Conservation (phyloP, 64 coral and sea anemone species). For the Porites lutea region DNA sequence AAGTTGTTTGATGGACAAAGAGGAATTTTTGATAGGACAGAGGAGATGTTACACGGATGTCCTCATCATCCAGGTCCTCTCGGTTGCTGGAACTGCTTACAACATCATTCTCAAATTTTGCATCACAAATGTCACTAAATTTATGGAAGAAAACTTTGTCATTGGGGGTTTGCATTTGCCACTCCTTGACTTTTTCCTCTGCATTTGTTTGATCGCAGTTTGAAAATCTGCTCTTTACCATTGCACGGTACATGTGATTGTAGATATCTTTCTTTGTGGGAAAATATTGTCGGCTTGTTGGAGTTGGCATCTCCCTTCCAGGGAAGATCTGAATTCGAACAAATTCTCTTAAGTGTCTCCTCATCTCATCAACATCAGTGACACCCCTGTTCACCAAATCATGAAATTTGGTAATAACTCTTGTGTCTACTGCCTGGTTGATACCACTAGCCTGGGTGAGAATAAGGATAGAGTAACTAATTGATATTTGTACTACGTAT, state of each 20-base stretch:
- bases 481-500: neutral
- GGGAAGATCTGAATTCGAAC: slow-evolving; percentile 51
- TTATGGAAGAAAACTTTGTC: slow-evolving; percentile 72
- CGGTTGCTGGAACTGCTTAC: neutral
- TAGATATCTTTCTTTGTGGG: slow-evolving; percentile 67
- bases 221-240: slow-evolving; percentile 69
- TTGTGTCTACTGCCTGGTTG: slow-evolving; percentile 46
- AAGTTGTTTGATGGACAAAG: slow-evolving; percentile 57
- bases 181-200: slow-evolving; percentile 48
- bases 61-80: slow-evolving; percentile 39
- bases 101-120: slow-evolving; percentile 28
- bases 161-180: slow-evolving; percentile 55
- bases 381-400: slow-evolving; percentile 43
- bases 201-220: slow-evolving; percentile 84
- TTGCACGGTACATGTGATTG: slow-evolving; percentile 63
- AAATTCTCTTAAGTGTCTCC: slow-evolving; percentile 60
- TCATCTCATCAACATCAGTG: slow-evolving; percentile 61
- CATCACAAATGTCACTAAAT: slow-evolving; percentile 10
- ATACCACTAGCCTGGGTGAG: slow-evolving; percentile 56
- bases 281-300: slow-evolving; percentile 37
- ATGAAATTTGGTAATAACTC: slow-evolving; percentile 49
- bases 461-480: neutral
- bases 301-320: slow-evolving; percentile 56
- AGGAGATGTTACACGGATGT: slow-evolving; percentile 41
- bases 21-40: slow-evolving; percentile 46